A percentile compares a stretch with the other conserved stretches of the same genome.
phyloP scores from a whole-genome alignment of 2,797 vertebrate genomes.

The Acrossocheilus fasciatus region DNA sequence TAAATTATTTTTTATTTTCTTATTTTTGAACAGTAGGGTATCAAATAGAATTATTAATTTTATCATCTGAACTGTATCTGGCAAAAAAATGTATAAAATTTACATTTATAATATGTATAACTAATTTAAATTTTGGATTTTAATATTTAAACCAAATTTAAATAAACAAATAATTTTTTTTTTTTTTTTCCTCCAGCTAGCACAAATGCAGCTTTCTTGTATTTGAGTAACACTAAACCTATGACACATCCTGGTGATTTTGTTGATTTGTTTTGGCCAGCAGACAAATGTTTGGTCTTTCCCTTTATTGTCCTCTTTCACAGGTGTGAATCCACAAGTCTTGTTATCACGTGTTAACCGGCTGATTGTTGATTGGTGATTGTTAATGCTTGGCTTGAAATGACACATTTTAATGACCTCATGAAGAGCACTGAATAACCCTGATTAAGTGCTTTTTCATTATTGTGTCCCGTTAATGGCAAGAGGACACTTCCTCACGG shows the following conservation, averaged over 20 bases:
- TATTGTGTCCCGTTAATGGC: conserved; percentile 62
- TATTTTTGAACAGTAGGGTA: not conserved
- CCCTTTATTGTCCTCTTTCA: conserved; percentile 44
- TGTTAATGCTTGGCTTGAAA: conserved; percentile 61
- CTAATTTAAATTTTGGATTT: too few relatives aligned
- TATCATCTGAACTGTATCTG: too few relatives aligned
- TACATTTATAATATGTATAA: too few relatives aligned
- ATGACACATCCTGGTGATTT: not conserved
- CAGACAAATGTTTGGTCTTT: conserved; percentile 36
- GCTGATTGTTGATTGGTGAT: conserved; percentile 48
- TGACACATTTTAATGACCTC: conserved; percentile 62
- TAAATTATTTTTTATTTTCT: not conserved
- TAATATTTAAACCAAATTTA: not conserved
- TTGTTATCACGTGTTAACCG: conserved; percentile 62
- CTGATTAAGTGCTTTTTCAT: conserved; percentile 60
- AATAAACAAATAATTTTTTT: too few relatives aligned
- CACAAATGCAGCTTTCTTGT: not conserved
- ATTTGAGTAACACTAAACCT: not conserved
- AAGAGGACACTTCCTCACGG: conserved; percentile 28
- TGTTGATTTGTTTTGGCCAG: conserved; percentile 1
- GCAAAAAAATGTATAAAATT: too few relatives aligned
- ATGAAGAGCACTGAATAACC: conserved; percentile 41
- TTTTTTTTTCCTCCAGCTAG: not conserved
- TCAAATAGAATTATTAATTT: too few relatives aligned
- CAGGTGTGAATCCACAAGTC: conserved; percentile 56